Conservation (phyloP, 2,888 invertebrate genomes). For the Agrenia bidenticulata region DNA sequence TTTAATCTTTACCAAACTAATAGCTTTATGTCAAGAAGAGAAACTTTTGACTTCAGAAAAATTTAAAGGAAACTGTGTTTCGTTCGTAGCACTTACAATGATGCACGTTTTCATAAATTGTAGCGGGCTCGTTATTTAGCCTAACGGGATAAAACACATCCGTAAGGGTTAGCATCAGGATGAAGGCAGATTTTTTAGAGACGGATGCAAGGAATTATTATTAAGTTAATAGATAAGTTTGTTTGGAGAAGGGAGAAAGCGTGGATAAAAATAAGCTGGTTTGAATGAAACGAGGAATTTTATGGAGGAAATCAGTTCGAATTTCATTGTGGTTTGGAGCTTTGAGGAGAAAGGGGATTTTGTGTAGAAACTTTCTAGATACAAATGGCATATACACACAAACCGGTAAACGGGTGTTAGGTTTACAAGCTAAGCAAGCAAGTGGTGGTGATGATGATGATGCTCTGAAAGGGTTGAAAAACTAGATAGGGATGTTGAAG, state of each 20-base stretch:
- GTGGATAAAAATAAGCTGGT: neutral
- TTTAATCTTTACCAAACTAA: too few relatives aligned
- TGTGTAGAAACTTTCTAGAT: neutral
- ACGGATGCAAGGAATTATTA: slow-evolving; percentile 6
- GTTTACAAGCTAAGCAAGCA: slow-evolving; percentile 28
- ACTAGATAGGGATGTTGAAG: too few relatives aligned
- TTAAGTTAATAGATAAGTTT: slow-evolving; percentile 7
- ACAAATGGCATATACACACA: neutral
- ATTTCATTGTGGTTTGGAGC: slow-evolving; percentile 3
- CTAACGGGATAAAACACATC: too few relatives aligned
- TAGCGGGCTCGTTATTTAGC: too few relatives aligned
- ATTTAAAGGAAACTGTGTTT: too few relatives aligned
- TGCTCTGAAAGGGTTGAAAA: too few relatives aligned
- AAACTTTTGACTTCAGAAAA: too few relatives aligned
- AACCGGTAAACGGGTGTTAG: slow-evolving; percentile 19
- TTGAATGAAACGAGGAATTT: neutral
- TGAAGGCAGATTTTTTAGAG: too few relatives aligned
- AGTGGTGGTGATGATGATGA: slow-evolving; percentile 3
- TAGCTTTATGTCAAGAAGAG: too few relatives aligned
- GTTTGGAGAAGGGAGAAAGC: neutral
- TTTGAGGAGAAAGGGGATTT: neutral
- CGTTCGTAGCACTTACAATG: too few relatives aligned
- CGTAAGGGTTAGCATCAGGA: too few relatives aligned
- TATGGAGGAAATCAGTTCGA: neutral
- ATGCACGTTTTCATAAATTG: too few relatives aligned